Evolutionary conservation across 2,888 invertebrate genomes (phyloP).

Genomic region (Trisateles emortualis): DNA sequence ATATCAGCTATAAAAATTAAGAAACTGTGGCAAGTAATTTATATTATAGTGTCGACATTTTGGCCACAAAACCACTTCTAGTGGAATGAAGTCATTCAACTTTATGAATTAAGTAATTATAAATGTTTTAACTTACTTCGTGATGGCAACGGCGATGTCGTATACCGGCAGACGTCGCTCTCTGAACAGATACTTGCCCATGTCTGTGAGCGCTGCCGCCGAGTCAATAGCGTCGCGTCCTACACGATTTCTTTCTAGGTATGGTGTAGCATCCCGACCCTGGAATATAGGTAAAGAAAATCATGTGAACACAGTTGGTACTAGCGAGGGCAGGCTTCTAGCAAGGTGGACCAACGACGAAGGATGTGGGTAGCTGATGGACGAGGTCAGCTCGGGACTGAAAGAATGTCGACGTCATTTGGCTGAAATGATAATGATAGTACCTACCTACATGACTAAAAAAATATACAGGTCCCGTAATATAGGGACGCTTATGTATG

Average conservation of each 20-base stretch:
- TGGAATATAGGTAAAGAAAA: slow-evolving; percentile 63
- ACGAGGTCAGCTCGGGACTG: no score
- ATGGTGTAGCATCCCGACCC: slow-evolving; percentile 98
- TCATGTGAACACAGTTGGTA: no score
- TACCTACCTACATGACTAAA: no score
- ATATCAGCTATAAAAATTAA: background rate
- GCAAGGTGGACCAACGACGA: no score
- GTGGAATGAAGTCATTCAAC: background rate
- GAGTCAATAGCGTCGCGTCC: slow-evolving; percentile 98
- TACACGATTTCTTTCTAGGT: slow-evolving; percentile 96
- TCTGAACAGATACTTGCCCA: slow-evolving; percentile 98
- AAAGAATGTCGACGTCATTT: no score
- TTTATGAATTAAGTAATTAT: background rate
- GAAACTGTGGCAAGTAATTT: background rate
- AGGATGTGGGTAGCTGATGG: no score
- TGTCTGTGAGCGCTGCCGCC: slow-evolving; percentile 97
- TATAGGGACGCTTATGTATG: no score
- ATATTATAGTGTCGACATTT: slow-evolving; percentile 1
- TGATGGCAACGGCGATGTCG: slow-evolving; percentile 98
- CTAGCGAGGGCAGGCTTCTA: no score
- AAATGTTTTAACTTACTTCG: slow-evolving; percentile 91
- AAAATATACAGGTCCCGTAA: no score
- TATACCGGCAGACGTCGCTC: slow-evolving; percentile 97
- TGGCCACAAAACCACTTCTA: background rate
- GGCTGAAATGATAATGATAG: no score